phyloP scores from a whole-genome alignment of 2,888 invertebrate species.

The Amblyjoppa proteus region DNA sequence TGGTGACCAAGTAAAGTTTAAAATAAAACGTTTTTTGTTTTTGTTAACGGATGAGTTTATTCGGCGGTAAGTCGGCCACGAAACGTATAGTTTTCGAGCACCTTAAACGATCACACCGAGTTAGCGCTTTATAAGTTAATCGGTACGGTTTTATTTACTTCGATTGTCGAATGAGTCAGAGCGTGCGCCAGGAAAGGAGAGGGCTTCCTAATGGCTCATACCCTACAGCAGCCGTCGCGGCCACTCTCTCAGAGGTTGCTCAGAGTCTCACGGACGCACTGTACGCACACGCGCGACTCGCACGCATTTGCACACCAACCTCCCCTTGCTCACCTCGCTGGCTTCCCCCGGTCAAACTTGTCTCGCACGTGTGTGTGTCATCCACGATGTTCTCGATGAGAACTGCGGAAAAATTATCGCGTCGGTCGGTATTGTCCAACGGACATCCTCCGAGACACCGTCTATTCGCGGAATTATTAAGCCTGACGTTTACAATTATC shows the following conservation, averaged over 20 bases:
- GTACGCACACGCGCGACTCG: slow-evolving; percentile 41
- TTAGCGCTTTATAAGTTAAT: slow-evolving; percentile 69
- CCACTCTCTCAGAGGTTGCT: slow-evolving; percentile 45
- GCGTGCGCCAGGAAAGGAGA: slow-evolving; percentile 78
- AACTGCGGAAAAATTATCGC: slow-evolving; percentile 45
- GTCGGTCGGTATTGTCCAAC: slow-evolving; percentile 30
- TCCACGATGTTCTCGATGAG: slow-evolving; percentile 33
- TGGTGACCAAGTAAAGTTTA: not conserved
- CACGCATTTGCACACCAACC: slow-evolving; percentile 45
- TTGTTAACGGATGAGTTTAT: not conserved
- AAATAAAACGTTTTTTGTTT: not conserved
- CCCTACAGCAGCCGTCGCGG: slow-evolving; percentile 7
- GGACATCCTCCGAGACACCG: slow-evolving; percentile 5
- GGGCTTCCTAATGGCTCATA: slow-evolving; percentile 74
- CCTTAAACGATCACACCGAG: slow-evolving; percentile 49
- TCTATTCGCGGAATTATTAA: slow-evolving; percentile 21
- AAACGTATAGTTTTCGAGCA: slow-evolving; percentile 7
- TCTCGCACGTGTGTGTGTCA: slow-evolving; percentile 43
- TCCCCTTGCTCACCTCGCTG: slow-evolving; percentile 49
- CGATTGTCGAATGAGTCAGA: slow-evolving; percentile 77
- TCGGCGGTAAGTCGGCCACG: not conserved
- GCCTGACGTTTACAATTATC: slow-evolving; percentile 7
- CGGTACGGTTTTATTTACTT: slow-evolving; percentile 71
- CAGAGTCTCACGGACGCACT: slow-evolving; percentile 18
- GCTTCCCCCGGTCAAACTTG: slow-evolving; percentile 23